phyloP scores from a whole-genome alignment of 1,140 invertebrate genomes.

The Hypsibius dujardini region DNA sequence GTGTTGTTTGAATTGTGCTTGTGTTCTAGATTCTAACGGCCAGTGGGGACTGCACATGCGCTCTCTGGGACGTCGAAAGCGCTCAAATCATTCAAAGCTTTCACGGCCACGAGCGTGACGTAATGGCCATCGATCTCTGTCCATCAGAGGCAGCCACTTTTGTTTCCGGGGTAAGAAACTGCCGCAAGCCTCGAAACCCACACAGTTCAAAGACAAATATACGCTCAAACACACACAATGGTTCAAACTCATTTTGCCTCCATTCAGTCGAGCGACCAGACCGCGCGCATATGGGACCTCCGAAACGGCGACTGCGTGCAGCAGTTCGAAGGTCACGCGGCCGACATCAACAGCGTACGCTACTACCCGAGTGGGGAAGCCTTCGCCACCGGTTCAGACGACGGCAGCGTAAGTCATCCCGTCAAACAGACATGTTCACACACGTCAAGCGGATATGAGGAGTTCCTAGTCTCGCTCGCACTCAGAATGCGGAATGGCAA shows the following conservation, averaged over 20 bases:
- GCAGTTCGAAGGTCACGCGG: conserved; percentile 93
- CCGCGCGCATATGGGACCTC: conserved; percentile 98
- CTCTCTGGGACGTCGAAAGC: conserved; percentile 97
- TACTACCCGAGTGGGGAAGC: conserved; percentile 99
- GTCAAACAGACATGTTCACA: not conserved
- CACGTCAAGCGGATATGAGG: not conserved
- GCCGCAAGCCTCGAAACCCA: conserved; percentile 15
- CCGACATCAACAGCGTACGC: conserved; percentile 92
- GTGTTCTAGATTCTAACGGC: conserved; percentile 66
- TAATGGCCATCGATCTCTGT: conserved; percentile 90
- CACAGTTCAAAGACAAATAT: too few species aligned
- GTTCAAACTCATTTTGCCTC: conserved; percentile 18
- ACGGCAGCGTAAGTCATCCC: conserved; percentile 56
- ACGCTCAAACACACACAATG: too few species aligned
- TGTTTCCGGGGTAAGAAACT: conserved; percentile 65
- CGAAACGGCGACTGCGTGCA: conserved; percentile 92
- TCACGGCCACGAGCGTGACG: conserved; percentile 90
- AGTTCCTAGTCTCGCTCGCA: too few species aligned
- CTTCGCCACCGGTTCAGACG: conserved; percentile 90
- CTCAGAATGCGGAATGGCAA: too few species aligned
- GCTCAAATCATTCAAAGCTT: conserved; percentile 93
- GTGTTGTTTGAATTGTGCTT: not conserved
- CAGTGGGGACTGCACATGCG: conserved; percentile 93
- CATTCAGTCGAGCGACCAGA: conserved; percentile 75
- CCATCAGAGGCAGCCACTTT: conserved; percentile 95